Base-by-base conservation (phyloP, 2,888 invertebrate genomes). In the Drosophila setosimentum region DNA sequence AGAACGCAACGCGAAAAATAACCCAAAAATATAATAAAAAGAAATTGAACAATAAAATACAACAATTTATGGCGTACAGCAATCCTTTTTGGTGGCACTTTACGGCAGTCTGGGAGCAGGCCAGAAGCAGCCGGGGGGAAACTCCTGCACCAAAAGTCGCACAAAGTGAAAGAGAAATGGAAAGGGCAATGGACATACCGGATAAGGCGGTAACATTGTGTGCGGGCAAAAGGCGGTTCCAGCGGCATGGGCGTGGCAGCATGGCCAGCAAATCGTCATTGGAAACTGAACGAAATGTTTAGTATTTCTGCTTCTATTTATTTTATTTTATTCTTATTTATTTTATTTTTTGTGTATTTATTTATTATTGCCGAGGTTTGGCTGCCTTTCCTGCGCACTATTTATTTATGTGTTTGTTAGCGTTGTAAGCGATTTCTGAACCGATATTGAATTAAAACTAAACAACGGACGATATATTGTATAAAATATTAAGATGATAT, bases 31-130 rank as follows among this genome's bases (percentile, higher is more conserved):
- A 87, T 89, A 87, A 89, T 87, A 87, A 89, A 87, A 89, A 89
- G 83, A 87, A 87, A 87, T 87, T 87, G 88, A 86, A 87, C 87
- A 89, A 89, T 87, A 87, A 87, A 87, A 89, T 87, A 89, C 88
- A 85, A 80, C 82, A 87, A 87, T 87, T 87, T 87, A 87, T 89
- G 82, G 88, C 88, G 76, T 67, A 87, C 76, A 81, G 83, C 89
- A 87, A 87, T 87, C 87, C 87, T 87, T 89, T 89, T 77, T 76
- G 80, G 78, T 87, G 81, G 83, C 83, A 82, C 80, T 89, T 80
- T 78, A 71, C 78, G 67, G 67, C 58, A 60, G 48, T 61, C 64
- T 60, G 50, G 48, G 48, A 51, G 21, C 32, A 48, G 67, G 32
- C 63, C 30, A 30, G 40, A 24, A 40, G 48, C 63, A 58, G 58